Conservation (phyloP, 1,140 invertebrate species). For the Psix sp. region DNA sequence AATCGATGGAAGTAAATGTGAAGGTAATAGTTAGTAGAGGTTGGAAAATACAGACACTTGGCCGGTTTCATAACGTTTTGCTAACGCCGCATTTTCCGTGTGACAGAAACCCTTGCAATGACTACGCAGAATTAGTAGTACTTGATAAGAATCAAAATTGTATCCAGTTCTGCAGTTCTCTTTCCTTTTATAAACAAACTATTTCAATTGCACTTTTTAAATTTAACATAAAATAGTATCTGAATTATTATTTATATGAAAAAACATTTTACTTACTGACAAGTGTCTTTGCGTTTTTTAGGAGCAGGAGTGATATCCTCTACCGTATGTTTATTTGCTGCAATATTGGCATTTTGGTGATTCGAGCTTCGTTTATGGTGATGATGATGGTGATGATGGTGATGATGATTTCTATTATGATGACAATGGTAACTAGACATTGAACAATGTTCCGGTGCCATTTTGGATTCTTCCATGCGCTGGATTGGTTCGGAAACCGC, state of each 20-base stretch:
- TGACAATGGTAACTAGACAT: slow-evolving; percentile 64
- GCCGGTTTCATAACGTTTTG: slow-evolving; percentile 61
- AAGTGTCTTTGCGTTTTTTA: slow-evolving; percentile 69
- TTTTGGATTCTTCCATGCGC: slow-evolving; percentile 66
- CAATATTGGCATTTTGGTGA: slow-evolving; percentile 32
- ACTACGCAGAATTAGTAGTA: slow-evolving; percentile 30
- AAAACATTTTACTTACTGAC: slow-evolving; percentile 67
- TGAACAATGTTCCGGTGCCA: slow-evolving; percentile 65
- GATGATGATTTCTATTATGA: slow-evolving; percentile 63
- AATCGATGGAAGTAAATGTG: slow-evolving; percentile 35
- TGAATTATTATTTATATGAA: not conserved
- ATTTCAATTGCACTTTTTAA: too few relatives aligned
- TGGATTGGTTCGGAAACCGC: slow-evolving; percentile 60
- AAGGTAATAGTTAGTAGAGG: slow-evolving; percentile 28
- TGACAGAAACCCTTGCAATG: slow-evolving; percentile 50
- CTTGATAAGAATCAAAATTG: slow-evolving; percentile 21
- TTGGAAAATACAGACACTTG: slow-evolving; percentile 53
- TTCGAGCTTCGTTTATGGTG: slow-evolving; percentile 61
- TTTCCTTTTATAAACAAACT: too few relatives aligned
- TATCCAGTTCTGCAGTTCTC: not conserved
- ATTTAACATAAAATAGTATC: not conserved
- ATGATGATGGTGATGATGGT: slow-evolving; percentile 66
- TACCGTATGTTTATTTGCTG: slow-evolving; percentile 49
- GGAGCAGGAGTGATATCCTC: slow-evolving; percentile 61
- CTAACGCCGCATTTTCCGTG: slow-evolving; percentile 43